Percentiles rank a stretch among this genome's conserved stretches.
Conservation (phyloP, 1,140 invertebrate genomes). For the Macrotrachela quadricornifera region DNA sequence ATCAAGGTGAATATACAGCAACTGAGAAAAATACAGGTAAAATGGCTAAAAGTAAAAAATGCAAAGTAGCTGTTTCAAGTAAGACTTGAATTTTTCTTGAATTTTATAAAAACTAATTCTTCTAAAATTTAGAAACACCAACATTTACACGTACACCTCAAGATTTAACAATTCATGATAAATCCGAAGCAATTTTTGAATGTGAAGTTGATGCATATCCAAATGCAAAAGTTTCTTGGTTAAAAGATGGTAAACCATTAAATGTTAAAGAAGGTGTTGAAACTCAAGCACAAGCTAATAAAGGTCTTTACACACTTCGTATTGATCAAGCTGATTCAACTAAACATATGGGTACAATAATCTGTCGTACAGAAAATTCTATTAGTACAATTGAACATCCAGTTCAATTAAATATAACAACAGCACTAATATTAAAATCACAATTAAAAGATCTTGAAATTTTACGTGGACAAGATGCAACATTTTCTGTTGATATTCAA, state of each 20-base stretch:
- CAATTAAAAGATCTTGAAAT: not conserved
- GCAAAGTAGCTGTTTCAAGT: not conserved
- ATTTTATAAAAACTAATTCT: not conserved
- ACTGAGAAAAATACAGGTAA: not conserved
- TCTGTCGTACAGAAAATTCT: not conserved
- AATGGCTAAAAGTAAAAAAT: not conserved
- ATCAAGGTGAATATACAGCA: conserved; percentile 21
- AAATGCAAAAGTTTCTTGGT: not conserved
- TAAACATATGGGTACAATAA: not conserved
- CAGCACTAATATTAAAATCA: not conserved
- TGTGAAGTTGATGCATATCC: not conserved
- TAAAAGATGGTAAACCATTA: not conserved
- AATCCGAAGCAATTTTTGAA: not conserved
- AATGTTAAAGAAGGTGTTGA: not conserved
- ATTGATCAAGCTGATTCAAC: not conserved
- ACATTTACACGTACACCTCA: not conserved
- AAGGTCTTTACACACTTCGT: not conserved
- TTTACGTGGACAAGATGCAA: not conserved
- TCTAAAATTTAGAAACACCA: not conserved
- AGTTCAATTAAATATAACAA: not conserved
- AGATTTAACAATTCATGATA: not conserved
- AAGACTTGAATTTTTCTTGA: not conserved
- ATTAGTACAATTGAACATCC: not conserved
- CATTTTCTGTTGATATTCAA: not conserved
- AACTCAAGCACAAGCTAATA: not conserved